These are phyloP conservation scores for Agrotis puta DNA, from an alignment of 2,888 invertebrate genomes.

Conservation along the genomic window DNA sequence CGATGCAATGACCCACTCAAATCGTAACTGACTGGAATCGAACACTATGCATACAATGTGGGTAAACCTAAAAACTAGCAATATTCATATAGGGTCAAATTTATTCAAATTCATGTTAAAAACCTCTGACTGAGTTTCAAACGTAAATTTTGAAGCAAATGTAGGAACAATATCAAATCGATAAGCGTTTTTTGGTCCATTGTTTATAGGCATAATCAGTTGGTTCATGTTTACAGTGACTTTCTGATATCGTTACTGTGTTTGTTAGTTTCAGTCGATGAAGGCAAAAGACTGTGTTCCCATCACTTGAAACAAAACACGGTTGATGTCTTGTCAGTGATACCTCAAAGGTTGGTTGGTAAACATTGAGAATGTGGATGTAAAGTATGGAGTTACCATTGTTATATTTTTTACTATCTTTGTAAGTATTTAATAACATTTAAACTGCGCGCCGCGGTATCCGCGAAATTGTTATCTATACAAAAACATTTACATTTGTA, in stretches of 20 bases:
- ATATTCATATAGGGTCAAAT: neutral
- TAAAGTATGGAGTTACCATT: neutral
- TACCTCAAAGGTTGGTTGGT: conserved; percentile 9
- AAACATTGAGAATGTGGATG: conserved; percentile 1
- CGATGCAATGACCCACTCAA: conserved; percentile 80
- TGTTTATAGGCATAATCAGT: conserved; percentile 25
- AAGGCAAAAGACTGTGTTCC: neutral
- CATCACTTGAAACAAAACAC: conserved; percentile 16
- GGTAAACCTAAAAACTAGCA: conserved; percentile 64
- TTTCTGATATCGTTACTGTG: conserved; percentile 10
- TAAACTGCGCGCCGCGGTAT: conserved; percentile 3
- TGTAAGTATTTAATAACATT: conserved; percentile 15
- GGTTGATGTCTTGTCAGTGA: conserved; percentile 5
- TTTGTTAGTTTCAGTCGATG: neutral
- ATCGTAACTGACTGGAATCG: conserved; percentile 57
- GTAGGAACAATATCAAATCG: conserved; percentile 4
- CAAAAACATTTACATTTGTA: conserved; percentile 27
- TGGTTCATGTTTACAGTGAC: conserved; percentile 7
- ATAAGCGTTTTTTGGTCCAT: conserved; percentile 6
- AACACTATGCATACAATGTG: conserved; percentile 47
- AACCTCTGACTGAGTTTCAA: neutral
- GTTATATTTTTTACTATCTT: conserved; percentile 13
- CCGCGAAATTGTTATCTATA: conserved; percentile 33
- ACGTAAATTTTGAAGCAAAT: neutral
- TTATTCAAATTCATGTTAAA: conserved; percentile 30